Evolutionary conservation across 1,140 invertebrate genomes (phyloP).

Genomic region (Papilio helenus): DNA sequence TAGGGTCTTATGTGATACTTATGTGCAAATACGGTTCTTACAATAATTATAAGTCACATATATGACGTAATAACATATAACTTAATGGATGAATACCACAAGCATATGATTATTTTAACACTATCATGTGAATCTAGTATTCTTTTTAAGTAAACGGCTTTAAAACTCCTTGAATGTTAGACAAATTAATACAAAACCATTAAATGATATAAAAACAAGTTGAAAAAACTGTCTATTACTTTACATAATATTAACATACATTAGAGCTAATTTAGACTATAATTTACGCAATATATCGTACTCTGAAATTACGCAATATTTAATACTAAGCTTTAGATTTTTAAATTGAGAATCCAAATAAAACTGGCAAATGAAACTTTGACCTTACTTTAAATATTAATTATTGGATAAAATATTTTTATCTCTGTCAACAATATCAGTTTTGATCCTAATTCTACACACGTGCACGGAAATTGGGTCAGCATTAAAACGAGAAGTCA

Average conservation of each 20-base stretch:
- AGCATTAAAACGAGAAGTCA: not conserved
- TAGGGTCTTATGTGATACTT: too few relatives aligned
- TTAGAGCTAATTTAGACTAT: not conserved
- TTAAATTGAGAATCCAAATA: too few relatives aligned
- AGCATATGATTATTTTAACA: not conserved
- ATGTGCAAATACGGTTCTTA: not conserved
- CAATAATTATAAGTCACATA: not conserved
- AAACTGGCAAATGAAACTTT: too few relatives aligned
- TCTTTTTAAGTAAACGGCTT: not conserved
- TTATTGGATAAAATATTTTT: too few relatives aligned
- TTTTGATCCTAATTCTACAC: not conserved
- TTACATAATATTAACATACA: not conserved
- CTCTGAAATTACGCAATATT: not conserved
- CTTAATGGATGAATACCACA: not conserved
- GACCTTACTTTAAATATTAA: too few relatives aligned
- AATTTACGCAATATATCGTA: not conserved
- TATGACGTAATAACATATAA: not conserved
- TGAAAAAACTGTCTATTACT: not conserved
- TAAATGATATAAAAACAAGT: not conserved
- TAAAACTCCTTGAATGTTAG: not conserved
- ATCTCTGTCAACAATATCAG: too few relatives aligned
- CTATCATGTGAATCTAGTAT: not conserved
- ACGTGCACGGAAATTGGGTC: not conserved
- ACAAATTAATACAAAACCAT: not conserved
- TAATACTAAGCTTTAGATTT: too few relatives aligned